Conservation (phyloP, 2,113 vertebrate genomes). For the Ageneiosus marmoratus region DNA sequence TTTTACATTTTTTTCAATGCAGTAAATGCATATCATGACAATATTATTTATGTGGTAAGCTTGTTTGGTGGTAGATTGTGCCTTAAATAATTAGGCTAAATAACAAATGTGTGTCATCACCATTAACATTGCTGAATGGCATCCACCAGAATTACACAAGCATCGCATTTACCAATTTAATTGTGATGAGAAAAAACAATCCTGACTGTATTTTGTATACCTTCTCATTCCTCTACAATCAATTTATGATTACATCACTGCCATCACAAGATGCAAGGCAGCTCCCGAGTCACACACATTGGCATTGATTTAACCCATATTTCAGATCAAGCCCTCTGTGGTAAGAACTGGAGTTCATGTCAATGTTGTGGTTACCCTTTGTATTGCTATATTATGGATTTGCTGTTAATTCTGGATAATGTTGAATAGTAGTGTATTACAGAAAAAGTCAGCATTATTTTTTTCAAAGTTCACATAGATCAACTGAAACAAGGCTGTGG, state of each 20-base stretch:
- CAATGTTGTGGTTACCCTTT: too few relatives aligned
- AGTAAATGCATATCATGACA: not conserved
- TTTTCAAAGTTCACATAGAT: not conserved
- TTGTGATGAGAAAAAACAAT: not conserved
- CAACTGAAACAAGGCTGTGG: too few relatives aligned
- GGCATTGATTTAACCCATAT: too few relatives aligned
- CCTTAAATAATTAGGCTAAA: not conserved
- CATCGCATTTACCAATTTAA: not conserved
- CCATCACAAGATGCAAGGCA: not conserved
- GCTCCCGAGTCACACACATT: not conserved
- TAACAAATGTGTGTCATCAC: not conserved
- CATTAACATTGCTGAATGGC: not conserved
- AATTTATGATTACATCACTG: not conserved
- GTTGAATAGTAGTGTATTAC: too few relatives aligned
- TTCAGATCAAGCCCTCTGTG: too few relatives aligned
- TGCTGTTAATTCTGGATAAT: too few relatives aligned
- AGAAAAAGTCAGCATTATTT: not conserved
- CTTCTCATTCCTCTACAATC: not conserved
- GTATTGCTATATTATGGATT: too few relatives aligned
- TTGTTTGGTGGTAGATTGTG: not conserved
- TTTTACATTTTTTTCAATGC: not conserved
- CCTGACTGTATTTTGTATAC: not conserved
- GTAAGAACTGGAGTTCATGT: too few relatives aligned
- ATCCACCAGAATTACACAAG: not conserved
- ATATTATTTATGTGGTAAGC: not conserved